These are phyloP conservation scores for Pyrgus malvae DNA, from an alignment of 2,888 invertebrate genomes.

Conservation along the genomic window DNA sequence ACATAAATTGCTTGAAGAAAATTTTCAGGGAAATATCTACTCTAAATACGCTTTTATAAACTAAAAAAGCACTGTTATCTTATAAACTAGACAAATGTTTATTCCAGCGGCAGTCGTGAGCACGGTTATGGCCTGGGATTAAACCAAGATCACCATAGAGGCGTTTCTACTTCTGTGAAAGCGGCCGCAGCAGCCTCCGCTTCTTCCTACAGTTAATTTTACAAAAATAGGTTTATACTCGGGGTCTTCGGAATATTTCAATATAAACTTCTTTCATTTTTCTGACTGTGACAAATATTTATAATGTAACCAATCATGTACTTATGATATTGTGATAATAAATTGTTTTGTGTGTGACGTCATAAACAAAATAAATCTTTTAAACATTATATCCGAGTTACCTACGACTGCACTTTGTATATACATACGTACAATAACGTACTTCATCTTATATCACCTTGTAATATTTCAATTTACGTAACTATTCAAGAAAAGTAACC, in stretches of 20 bases:
- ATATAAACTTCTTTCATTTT: no score
- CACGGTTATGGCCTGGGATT: constrained; percentile 3
- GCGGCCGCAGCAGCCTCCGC: constrained; percentile 46
- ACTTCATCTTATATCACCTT: no score
- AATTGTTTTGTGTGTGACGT: constrained; percentile 15
- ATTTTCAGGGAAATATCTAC: no score
- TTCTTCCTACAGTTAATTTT: constrained; percentile 33
- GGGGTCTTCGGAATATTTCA: neutral
- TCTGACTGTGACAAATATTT: neutral
- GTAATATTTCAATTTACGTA: no score
- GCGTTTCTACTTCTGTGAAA: constrained; percentile 41
- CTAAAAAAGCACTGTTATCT: no score
- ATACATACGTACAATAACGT: no score
- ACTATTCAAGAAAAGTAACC: no score
- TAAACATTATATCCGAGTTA: no score
- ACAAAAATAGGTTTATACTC: no score
- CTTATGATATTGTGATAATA: neutral
- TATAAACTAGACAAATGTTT: neutral
- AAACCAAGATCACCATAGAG: constrained; percentile 4
- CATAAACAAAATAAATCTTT: constrained; percentile 1
- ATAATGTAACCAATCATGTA: neutral
- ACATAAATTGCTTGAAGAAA: no score
- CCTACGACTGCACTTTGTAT: no score
- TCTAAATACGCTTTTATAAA: no score
- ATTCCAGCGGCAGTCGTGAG: constrained; percentile 15